Evolutionary conservation across 1,140 invertebrate genomes (phyloP), one percentile per base, ranked within the genome.

Genomic region (Anastrepha ludens): DNA sequence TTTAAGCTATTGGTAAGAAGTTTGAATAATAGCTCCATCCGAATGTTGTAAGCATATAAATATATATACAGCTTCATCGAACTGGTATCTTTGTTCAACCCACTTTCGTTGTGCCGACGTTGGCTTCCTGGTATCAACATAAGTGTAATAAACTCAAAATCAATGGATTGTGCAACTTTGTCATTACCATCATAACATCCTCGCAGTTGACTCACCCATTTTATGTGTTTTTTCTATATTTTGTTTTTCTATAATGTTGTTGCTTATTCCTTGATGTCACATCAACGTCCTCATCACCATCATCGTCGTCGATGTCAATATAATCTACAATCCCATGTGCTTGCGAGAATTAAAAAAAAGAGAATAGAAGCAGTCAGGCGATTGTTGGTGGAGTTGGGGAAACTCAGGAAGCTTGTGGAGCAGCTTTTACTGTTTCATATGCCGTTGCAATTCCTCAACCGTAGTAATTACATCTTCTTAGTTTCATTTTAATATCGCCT

Each of bases 141-240:
- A 86, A 62, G 85, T 86, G 85, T 86, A 86, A 62, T 17, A 50
- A 62, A 86, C 58, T 86, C 85, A 86, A 86, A 62, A 6, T 86
- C 85, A 86, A 86, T 62, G 58, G 85, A 29, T 50, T 62, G 85
- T 62, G 85, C 20, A 86, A 86, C 59, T 17, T 62, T 62, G 85
- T 41, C 59, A 20, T 86, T 62, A 86, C 59, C 85, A 39, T 60
- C 41, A 60, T 44, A 7, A 2, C 44, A 13, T 74, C 17, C 39
- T 59, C 20, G 60, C 39, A 60, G 1, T 60, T 7, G 20, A 4
- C 7, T 29, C 74, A 20, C 9, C 4, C 44, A 55, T 15, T 74
- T 29, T 29, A 29, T 29, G 29, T 29, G 7, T 47, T 81, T 58
- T 81, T n/a, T 11, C 13, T 20, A 9, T 8, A 29, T 50, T 81